Conservation (phyloP, 2,113 vertebrate genomes). For the Ceuthmochares aereus region DNA sequence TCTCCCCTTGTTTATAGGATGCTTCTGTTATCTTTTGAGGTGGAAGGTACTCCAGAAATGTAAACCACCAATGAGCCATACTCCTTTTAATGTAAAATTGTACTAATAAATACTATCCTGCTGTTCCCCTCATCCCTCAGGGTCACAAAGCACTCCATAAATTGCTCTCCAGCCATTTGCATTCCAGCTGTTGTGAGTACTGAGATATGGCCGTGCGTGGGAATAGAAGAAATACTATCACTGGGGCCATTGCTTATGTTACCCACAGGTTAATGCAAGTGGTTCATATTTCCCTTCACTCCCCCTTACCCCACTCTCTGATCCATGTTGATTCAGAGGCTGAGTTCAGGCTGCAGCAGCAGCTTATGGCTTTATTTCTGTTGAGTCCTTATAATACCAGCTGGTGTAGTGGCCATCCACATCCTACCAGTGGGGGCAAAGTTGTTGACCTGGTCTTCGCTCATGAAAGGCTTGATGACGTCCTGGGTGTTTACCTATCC, state of each 20-base stretch:
- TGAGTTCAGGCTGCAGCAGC: neutral
- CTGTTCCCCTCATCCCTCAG: neutral
- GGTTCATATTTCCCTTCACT: slow-evolving; percentile 2
- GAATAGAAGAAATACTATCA: slow-evolving; percentile 16
- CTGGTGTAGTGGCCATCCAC: accelerated
- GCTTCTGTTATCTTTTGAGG: slow-evolving; percentile 12
- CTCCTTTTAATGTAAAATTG: neutral
- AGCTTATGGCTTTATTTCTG: neutral
- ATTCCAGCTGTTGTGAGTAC: neutral
- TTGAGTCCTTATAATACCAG: neutral
- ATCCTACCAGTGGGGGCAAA: neutral
- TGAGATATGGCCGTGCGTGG: neutral
- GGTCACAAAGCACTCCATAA: slow-evolving; percentile 55
- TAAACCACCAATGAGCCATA: neutral
- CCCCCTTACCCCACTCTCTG: neutral
- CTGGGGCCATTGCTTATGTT: neutral
- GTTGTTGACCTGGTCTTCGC: neutral
- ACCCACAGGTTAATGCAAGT: neutral
- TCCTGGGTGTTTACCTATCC: neutral
- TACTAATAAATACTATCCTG: slow-evolving; percentile 7
- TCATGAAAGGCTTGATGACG: neutral
- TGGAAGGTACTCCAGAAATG: slow-evolving; percentile 18
- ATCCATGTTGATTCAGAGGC: neutral
- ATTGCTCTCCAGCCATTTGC: neutral
- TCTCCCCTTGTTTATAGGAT: neutral